A percentile compares a stretch with the other conserved stretches of the same genome.
Evolutionary conservation across 2,797 vertebrate species (phyloP).

Genomic region (Pogonophryne albipinna): DNA sequence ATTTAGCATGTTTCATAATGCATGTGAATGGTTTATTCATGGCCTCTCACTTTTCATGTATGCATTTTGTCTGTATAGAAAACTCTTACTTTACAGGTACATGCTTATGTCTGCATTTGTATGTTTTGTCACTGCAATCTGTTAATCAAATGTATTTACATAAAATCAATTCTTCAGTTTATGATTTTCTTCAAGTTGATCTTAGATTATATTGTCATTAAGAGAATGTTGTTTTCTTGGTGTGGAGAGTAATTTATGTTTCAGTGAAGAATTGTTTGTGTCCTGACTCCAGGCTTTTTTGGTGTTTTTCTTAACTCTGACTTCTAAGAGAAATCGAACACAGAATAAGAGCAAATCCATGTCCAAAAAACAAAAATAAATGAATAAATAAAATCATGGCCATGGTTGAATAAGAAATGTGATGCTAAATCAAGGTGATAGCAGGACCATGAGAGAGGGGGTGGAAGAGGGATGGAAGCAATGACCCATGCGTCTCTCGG

Average conservation of each 20-base stretch:
- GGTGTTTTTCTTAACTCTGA: neutral
- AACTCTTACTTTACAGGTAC: neutral
- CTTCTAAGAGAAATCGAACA: slow-evolving; percentile 3
- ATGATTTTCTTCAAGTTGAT: too few species aligned
- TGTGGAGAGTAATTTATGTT: neutral
- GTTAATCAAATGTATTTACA: too few species aligned
- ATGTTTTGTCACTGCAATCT: neutral
- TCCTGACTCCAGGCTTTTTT: neutral
- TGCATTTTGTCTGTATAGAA: slow-evolving; percentile 5
- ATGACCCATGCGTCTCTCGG: slow-evolving; percentile 52
- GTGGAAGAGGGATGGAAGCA: slow-evolving; percentile 43
- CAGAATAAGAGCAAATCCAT: neutral
- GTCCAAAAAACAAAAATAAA: slow-evolving; percentile 20
- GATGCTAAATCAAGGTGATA: slow-evolving; percentile 58
- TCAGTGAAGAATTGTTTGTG: neutral
- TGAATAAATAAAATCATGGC: slow-evolving; percentile 21
- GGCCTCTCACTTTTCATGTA: slow-evolving; percentile 23
- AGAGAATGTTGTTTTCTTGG: too few species aligned
- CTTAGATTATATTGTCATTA: too few species aligned
- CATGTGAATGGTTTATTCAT: slow-evolving; percentile 62
- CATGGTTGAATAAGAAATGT: slow-evolving; percentile 49
- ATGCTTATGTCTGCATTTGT: neutral
- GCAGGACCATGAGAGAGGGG: slow-evolving; percentile 31
- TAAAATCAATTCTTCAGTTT: too few species aligned
- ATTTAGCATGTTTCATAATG: slow-evolving; percentile 64